These are phyloP conservation scores for Nomada fabriciana DNA, from an alignment of 2,888 invertebrate species.

Conservation along the genomic window DNA sequence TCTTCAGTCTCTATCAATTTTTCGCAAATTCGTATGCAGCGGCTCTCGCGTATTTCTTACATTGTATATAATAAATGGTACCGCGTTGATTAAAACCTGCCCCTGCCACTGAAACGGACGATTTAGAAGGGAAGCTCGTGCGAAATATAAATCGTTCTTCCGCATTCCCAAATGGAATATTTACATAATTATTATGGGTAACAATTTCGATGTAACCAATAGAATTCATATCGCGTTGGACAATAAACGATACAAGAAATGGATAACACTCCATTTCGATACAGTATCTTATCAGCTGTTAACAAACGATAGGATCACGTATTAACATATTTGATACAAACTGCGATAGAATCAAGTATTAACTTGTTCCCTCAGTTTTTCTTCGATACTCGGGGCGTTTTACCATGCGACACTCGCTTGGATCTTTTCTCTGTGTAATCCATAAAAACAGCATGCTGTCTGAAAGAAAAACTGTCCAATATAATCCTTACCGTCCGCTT, in stretches of 20 bases:
- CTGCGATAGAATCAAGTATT: neutral
- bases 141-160: neutral
- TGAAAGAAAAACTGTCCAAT: slow-evolving; percentile 49
- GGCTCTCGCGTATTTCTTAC: slow-evolving; percentile 28
- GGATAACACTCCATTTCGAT: neutral
- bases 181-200: too few relatives aligned
- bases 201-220: too few relatives aligned
- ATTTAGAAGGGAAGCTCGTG: neutral
- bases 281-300: neutral
- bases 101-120: neutral
- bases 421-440: slow-evolving; percentile 11
- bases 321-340: neutral
- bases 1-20: slow-evolving; percentile 45
- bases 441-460: slow-evolving; percentile 65
- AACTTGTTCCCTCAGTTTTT: neutral
- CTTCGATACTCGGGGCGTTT: neutral
- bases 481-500: slow-evolving; percentile 64
- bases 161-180: neutral
- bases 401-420: slow-evolving; percentile 43
- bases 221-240: too few relatives aligned
- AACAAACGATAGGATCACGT: neutral
- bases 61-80: slow-evolving; percentile 26
- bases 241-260: too few relatives aligned
- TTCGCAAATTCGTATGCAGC: slow-evolving; percentile 38
- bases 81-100: slow-evolving; percentile 22